Conservation (phyloP, 2,888 invertebrate species). For the Drosophila mayaguana region DNA sequence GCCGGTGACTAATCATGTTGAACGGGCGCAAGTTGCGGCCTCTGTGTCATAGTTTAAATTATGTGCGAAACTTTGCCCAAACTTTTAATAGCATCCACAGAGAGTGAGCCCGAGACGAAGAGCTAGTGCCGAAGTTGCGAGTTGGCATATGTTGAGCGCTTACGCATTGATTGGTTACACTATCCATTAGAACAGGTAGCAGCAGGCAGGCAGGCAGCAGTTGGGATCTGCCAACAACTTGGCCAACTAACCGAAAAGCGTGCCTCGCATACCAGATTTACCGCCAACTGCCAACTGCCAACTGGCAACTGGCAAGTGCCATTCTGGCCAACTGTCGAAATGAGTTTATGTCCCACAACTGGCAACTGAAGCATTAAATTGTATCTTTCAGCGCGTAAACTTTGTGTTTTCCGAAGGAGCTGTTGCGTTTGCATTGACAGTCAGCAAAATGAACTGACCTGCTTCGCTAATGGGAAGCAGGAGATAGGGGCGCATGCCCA, state of each 20-base stretch:
- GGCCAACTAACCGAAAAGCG: slow-evolving; percentile 56
- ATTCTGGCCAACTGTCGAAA: slow-evolving; percentile 36
- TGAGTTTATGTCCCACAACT: slow-evolving; percentile 56
- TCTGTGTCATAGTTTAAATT: slow-evolving; percentile 75
- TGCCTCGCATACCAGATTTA: slow-evolving; percentile 66
- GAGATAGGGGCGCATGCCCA: neutral
- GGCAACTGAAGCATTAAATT: slow-evolving; percentile 78
- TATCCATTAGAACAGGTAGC: slow-evolving; percentile 50
- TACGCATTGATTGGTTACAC: slow-evolving; percentile 73
- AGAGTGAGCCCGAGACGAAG: slow-evolving; percentile 21
- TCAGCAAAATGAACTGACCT: slow-evolving; percentile 43
- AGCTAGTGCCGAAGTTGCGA: slow-evolving; percentile 16
- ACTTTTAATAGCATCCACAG: slow-evolving; percentile 75
- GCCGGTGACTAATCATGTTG: slow-evolving; percentile 65
- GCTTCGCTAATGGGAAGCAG: neutral
- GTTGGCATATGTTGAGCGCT: slow-evolving; percentile 65
- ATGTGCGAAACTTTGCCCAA: slow-evolving; percentile 72
- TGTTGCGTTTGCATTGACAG: slow-evolving; percentile 50
- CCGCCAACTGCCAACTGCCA: slow-evolving; percentile 1
- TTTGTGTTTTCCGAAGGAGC: slow-evolving; percentile 25
- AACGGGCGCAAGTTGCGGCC: slow-evolving; percentile 30
- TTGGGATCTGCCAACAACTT: slow-evolving; percentile 39
- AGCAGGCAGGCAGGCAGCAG: slow-evolving; percentile 20
- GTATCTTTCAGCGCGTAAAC: slow-evolving; percentile 63
- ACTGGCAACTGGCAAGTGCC: neutral